Evolutionary conservation across 1,140 invertebrate species (phyloP).

Genomic region (Magallana ariakensis): DNA sequence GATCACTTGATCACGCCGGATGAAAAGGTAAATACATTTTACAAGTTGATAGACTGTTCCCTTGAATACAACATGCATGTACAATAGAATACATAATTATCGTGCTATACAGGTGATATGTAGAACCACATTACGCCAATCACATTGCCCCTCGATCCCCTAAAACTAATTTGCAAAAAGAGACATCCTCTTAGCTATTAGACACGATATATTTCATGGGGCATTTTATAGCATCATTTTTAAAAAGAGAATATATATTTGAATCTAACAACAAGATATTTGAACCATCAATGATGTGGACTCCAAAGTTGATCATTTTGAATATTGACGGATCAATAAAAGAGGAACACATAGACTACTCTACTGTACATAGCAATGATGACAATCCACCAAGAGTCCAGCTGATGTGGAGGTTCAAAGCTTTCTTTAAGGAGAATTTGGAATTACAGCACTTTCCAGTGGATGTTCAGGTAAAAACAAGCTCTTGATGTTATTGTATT

Average conservation of each 20-base stretch:
- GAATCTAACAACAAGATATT: neutral
- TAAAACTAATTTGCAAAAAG: too few species aligned
- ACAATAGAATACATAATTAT: too few species aligned
- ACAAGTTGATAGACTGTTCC: too few species aligned
- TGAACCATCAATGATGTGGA: constrained; percentile 60
- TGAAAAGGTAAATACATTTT: neutral
- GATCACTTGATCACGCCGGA: constrained; percentile 56
- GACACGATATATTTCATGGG: too few species aligned
- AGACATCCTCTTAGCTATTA: too few species aligned
- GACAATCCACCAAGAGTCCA: constrained; percentile 66
- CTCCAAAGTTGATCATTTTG: constrained; percentile 66
- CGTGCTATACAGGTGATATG: too few species aligned
- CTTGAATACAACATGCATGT: too few species aligned
- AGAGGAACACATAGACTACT: constrained; percentile 58
- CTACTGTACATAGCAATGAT: constrained; percentile 61
- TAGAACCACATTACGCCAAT: too few species aligned
- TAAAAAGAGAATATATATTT: too few species aligned
- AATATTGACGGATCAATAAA: constrained; percentile 66
- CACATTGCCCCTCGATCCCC: too few species aligned
- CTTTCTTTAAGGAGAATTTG: constrained; percentile 72
- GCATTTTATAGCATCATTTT: too few species aligned
- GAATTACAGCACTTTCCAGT: constrained; percentile 76
- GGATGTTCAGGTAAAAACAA: constrained; percentile 73
- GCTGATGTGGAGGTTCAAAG: constrained; percentile 70
- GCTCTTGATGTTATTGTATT: neutral